Evolutionary conservation across 2,888 invertebrate genomes (phyloP).

Genomic region (Anoplius nigerrimus): DNA sequence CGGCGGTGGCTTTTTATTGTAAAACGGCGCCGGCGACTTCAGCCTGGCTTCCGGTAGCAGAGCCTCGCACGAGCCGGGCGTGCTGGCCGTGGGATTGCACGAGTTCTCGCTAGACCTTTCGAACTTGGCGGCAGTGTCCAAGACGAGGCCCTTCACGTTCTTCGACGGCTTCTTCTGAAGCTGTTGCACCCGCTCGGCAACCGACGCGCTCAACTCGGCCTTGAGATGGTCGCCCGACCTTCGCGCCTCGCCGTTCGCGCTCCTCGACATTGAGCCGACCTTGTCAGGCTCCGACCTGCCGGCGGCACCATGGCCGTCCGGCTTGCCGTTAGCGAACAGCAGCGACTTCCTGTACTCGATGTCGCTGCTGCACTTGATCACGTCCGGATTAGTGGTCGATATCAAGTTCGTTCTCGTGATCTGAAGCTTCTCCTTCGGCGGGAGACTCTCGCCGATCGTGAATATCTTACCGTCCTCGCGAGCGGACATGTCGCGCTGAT

Average conservation of each 20-base stretch:
- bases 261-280: neutral
- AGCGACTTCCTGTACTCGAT: slow-evolving; percentile 70
- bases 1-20: slow-evolving; percentile 71
- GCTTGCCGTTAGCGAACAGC: slow-evolving; percentile 51
- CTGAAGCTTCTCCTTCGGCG: slow-evolving; percentile 72
- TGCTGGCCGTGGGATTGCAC: slow-evolving; percentile 44
- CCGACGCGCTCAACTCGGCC: slow-evolving; percentile 57
- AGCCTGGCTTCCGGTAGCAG: slow-evolving; percentile 25
- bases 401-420: slow-evolving; percentile 80
- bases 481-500: slow-evolving; percentile 17
- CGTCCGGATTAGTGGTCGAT: slow-evolving; percentile 81
- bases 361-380: slow-evolving; percentile 74
- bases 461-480: slow-evolving; percentile 53
- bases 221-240: slow-evolving; percentile 26
- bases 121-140: slow-evolving; percentile 63
- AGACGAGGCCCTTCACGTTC: slow-evolving; percentile 66
- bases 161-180: slow-evolving; percentile 59
- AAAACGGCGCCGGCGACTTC: slow-evolving; percentile 55
- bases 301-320: too few species aligned
- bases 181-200: slow-evolving; percentile 64
- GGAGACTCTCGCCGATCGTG: slow-evolving; percentile 58
- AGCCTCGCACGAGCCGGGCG: slow-evolving; percentile 47
- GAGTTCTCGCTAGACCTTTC: slow-evolving; percentile 64
- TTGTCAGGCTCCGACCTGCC: neutral
- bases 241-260: slow-evolving; percentile 25